Percentiles rank a stretch among this genome's conserved stretches.
These are phyloP conservation scores for Chymomyza amoena DNA, from an alignment of 2,888 invertebrate species.

Conservation along the genomic window DNA sequence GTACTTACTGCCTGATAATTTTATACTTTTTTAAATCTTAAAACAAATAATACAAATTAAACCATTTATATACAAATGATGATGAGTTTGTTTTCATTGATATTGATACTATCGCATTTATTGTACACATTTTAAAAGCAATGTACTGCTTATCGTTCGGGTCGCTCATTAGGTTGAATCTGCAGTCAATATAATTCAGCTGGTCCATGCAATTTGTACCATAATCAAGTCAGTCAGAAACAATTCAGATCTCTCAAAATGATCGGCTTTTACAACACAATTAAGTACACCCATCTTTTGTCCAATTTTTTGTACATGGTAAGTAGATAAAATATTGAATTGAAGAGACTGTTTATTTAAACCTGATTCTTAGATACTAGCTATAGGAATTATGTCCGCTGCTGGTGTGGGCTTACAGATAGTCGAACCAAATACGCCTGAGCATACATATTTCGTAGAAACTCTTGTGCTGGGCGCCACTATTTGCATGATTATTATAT, in stretches of 20 bases:
- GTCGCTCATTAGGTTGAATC: constrained; percentile 10
- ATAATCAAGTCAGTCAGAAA: constrained; percentile 14
- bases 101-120: neutral
- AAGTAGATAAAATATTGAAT: constrained; percentile 18
- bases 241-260: constrained; percentile 43
- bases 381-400: constrained; percentile 58
- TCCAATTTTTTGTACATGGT: constrained; percentile 71
- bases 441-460: constrained; percentile 71
- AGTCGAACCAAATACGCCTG: constrained; percentile 67
- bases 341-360: neutral
- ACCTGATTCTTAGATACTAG: constrained; percentile 52
- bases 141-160: constrained; percentile 43
- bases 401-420: constrained; percentile 62
- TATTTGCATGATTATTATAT: constrained; percentile 69
- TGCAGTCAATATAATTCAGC: neutral
- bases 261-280: constrained; percentile 64
- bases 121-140: neutral
- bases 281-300: constrained; percentile 66
- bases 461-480: constrained; percentile 67
- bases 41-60: neutral
- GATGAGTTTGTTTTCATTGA: neutral
- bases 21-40: neutral
- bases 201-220: constrained; percentile 9
- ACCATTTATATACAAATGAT: neutral
- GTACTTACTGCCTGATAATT: constrained; percentile 3